A percentile compares a stretch with the other conserved stretches of the same genome.
These are phyloP conservation scores for Polyommatus icarus DNA, from an alignment of 2,888 invertebrate species.

Conservation along the genomic window DNA sequence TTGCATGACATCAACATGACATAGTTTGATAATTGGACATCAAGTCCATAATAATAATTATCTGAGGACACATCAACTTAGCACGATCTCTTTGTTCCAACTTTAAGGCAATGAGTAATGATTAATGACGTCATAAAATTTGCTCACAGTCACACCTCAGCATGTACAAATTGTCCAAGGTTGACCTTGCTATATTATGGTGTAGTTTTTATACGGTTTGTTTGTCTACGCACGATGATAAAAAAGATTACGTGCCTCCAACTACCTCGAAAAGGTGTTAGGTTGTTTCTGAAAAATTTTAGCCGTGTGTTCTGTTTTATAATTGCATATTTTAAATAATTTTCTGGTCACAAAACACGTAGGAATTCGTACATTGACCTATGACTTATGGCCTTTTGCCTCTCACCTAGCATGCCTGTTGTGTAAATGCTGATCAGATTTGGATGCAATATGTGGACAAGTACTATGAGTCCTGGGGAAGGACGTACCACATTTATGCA, in stretches of 20 bases:
- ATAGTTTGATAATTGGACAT: background rate
- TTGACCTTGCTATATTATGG: background rate
- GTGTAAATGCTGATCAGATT: no score
- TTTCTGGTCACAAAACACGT: no score
- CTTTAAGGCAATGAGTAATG: background rate
- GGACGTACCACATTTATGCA: no score
- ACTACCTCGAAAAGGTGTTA: background rate
- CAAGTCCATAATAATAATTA: background rate
- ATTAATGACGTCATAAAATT: background rate
- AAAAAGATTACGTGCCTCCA: constrained; percentile 14
- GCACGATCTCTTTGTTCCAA: background rate
- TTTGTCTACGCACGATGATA: background rate
- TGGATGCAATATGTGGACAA: no score
- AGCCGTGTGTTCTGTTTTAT: background rate
- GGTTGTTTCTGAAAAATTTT: background rate
- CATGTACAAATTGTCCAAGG: background rate
- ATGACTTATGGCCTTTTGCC: no score
- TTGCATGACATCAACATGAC: no score
- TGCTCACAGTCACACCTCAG: background rate
- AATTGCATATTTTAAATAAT: no score
- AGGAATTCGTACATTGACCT: no score
- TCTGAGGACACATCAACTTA: background rate
- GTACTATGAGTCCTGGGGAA: no score
- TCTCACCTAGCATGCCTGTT: no score
- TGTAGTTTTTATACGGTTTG: constrained; percentile 6